These are phyloP conservation scores for Catonia carolina DNA, from an alignment of 2,888 invertebrate genomes.

Conservation along the genomic window DNA sequence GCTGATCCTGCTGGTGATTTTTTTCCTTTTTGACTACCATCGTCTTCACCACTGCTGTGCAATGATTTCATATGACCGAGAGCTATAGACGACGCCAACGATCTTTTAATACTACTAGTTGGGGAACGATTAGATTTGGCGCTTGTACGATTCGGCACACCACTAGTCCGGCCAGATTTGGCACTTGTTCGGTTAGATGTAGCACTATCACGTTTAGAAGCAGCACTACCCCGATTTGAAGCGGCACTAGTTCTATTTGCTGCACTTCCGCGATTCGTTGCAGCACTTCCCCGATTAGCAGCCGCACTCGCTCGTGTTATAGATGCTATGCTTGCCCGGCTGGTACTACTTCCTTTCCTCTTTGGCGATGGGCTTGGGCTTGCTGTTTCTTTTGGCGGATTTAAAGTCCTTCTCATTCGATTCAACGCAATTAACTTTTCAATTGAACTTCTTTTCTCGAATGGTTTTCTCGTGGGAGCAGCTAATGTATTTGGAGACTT, in stretches of 20 bases:
- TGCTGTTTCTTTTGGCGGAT: background rate
- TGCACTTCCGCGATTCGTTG: background rate
- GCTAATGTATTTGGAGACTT: background rate
- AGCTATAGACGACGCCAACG: slow-evolving; percentile 4
- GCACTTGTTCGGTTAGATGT: slow-evolving; percentile 1
- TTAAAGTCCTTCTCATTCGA: background rate
- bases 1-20: background rate
- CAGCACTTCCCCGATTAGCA: slow-evolving; percentile 2
- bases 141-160: background rate
- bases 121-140: slow-evolving; percentile 9
- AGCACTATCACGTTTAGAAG: background rate
- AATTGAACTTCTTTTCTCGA: slow-evolving; percentile 4
- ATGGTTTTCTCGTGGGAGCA: background rate
- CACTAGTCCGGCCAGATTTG: slow-evolving; percentile 6
- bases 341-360: slow-evolving; percentile 8
- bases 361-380: background rate
- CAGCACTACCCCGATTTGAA: background rate
- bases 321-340: slow-evolving; percentile 2
- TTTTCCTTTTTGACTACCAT: background rate
- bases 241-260: slow-evolving; percentile 8
- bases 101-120: slow-evolving; percentile 2
- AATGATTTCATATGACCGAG: slow-evolving; percentile 6
- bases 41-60: slow-evolving; percentile 4
- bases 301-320: slow-evolving; percentile 2
- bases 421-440: slow-evolving; percentile 5